phyloP scores from a whole-genome alignment of 2,888 invertebrate species.

The Tridacna gigas region DNA sequence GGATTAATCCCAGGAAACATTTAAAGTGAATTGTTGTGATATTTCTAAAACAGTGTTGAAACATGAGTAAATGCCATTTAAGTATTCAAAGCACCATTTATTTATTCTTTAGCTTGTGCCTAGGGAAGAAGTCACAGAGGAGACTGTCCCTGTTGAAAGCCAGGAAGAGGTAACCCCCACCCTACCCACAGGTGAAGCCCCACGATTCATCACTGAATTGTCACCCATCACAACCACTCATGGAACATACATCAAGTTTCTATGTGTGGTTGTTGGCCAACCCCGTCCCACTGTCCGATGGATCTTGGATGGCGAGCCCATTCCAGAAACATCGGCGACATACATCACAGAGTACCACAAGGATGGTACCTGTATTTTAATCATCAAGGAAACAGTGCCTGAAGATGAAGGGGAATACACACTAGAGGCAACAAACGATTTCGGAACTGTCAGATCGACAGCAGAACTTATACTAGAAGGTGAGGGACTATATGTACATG shows the following conservation, averaged over 20 bases:
- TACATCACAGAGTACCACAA: slow-evolving; percentile 71
- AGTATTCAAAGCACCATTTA: neutral
- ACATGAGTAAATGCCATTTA: no score
- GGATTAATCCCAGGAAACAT: no score
- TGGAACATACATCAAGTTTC: slow-evolving; percentile 76
- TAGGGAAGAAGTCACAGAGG: slow-evolving; percentile 56
- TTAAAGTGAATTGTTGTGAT: no score
- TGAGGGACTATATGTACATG: slow-evolving; percentile 52
- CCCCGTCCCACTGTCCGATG: slow-evolving; percentile 88
- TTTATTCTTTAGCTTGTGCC: slow-evolving; percentile 52
- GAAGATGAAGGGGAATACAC: slow-evolving; percentile 98
- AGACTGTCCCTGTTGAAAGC: slow-evolving; percentile 56
- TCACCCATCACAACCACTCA: slow-evolving; percentile 71
- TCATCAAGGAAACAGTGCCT: slow-evolving; percentile 96
- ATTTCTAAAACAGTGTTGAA: no score
- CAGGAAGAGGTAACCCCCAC: slow-evolving; percentile 71
- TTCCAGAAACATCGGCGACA: slow-evolving; percentile 84
- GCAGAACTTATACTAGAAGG: slow-evolving; percentile 82
- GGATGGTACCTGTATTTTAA: slow-evolving; percentile 90
- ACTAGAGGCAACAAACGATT: slow-evolving; percentile 96
- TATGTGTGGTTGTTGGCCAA: slow-evolving; percentile 77
- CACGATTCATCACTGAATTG: slow-evolving; percentile 72
- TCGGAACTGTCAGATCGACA: slow-evolving; percentile 95
- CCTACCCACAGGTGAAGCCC: slow-evolving; percentile 72
- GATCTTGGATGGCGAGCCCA: slow-evolving; percentile 91